phyloP scores from a whole-genome alignment of 2,113 vertebrate species.

The Lichenostomus cassidix region DNA sequence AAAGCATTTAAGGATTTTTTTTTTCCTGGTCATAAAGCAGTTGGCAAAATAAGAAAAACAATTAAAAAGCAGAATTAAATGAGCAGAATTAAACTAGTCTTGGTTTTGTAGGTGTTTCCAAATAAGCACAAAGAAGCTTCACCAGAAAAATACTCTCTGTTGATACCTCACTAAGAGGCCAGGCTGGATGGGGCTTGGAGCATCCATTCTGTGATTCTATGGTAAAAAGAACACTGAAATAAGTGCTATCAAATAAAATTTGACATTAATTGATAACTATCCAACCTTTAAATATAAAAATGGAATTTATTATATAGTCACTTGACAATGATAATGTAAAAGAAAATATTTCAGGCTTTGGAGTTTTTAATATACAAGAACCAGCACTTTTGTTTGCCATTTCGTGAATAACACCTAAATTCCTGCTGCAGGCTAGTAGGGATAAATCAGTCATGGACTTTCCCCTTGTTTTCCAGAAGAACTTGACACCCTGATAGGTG shows the following conservation, averaged over 20 bases:
- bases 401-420: neutral
- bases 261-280: neutral
- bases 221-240: neutral
- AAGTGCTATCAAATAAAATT: neutral
- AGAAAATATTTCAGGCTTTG: neutral
- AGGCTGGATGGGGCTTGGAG: neutral
- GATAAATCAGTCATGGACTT: neutral
- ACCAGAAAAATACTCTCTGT: neutral
- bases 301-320: neutral
- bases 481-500: conserved; percentile 88
- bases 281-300: neutral
- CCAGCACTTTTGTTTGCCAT: neutral
- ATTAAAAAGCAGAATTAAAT: neutral
- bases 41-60: neutral
- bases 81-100: neutral
- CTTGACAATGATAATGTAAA: neutral
- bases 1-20: neutral
- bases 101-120: neutral
- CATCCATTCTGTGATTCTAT: neutral
- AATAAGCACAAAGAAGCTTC: neutral
- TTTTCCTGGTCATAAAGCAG: neutral
- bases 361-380: neutral
- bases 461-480: conserved; percentile 79
- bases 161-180: neutral
- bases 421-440: neutral